Percentiles rank a stretch among this genome's conserved stretches.
Conservation (phyloP, 2,113 vertebrate species). For the Brachyhypopomus occidentalis region DNA sequence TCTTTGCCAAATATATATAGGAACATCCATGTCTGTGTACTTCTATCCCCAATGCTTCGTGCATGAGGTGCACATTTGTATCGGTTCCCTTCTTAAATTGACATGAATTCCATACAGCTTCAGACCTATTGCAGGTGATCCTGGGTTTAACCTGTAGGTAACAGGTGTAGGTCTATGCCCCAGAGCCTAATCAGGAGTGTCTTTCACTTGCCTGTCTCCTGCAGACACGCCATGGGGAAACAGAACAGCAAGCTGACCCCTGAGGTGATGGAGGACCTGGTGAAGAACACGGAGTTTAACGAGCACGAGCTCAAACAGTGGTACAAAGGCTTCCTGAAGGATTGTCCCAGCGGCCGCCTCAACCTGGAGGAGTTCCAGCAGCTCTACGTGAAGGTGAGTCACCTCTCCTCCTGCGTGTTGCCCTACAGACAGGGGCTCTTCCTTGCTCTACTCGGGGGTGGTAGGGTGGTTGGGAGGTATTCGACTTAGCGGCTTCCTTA, state of each 20-base stretch:
- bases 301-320: slow-evolving; percentile 95
- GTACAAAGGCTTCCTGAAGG: slow-evolving; percentile 88
- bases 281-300: slow-evolving; percentile 93
- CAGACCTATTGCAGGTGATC: neutral
- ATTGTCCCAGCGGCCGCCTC: slow-evolving; percentile 78
- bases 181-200: neutral
- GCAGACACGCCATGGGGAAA: slow-evolving; percentile 74
- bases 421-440: neutral
- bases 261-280: slow-evolving; percentile 98
- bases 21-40: too few relatives aligned
- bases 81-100: neutral
- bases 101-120: neutral
- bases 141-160: neutral
- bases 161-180: neutral
- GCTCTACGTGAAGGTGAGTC: slow-evolving; percentile 92
- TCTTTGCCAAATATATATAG: too few relatives aligned
- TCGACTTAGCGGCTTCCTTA: slow-evolving; percentile 9
- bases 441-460: neutral
- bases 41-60: too few relatives aligned
- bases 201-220: neutral
- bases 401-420: neutral
- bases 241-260: slow-evolving; percentile 99
- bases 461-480: neutral
- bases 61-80: neutral
- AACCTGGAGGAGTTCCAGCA: slow-evolving; percentile 88